Evolutionary conservation across 2,113 vertebrate species (phyloP), one percentile per base, ranked within the genome.

Genomic region (Chlorocebus sabaeus): DNA sequence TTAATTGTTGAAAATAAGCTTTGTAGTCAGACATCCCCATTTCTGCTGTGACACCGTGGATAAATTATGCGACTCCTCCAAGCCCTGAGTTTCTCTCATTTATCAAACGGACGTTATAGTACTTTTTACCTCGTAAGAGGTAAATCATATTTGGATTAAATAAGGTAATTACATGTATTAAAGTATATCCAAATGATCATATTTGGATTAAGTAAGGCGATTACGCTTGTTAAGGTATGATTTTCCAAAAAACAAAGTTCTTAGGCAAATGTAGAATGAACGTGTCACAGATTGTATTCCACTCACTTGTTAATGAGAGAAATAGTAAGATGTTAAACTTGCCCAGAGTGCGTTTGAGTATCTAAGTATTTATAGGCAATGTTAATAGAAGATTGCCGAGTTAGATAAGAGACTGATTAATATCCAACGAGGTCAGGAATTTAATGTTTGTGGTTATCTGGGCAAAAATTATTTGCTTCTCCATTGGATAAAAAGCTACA

Each of bases 1-100:
- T 89, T 86, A 70, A 55, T 87, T n/a, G 50, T 75, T 93, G n/a
- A 91, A 91, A 89, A 59, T 92, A 35, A 35, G 67, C n/a, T 83
- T 89, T 85, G 11, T 45, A 75, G 79, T 89, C 81, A 72, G 40
- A 78, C 7, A 40, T 10, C 32, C 35, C 52, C 25, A 67, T 97
- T 89, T 83, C 59, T 72, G 12, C 78, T 92, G 0, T 88, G 38
- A 88, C 2, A 45, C 22, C 17, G 8, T 82, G 35, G 57, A n/a
- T 88, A 82, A 59, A 89, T 89, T 84, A 81, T 40, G 68, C 90
- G 68, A 93, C 20, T 12, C 78, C 32, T 90, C 27, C 3, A 93
- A 50, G 27, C 52, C 9, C 80, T 93, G 32, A 35, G 38, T 73
- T 85, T 35, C 38, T 57, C 27, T 57, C 27, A 89, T 89, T 93